phyloP scores from a whole-genome alignment of 1,140 invertebrate species.

The Meteorus sp. region DNA sequence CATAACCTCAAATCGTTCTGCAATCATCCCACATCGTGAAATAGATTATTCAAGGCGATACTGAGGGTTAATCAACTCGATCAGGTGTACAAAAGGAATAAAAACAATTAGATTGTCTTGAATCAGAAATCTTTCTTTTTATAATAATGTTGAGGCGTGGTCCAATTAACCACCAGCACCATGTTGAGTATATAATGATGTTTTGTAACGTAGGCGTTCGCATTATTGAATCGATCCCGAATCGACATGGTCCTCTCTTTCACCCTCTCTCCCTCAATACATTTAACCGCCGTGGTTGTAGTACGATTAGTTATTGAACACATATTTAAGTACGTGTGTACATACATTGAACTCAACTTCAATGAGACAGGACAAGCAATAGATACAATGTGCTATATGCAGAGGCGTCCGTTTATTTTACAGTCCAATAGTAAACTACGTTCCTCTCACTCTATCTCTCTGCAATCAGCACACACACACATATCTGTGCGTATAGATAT shows the following conservation, averaged over 20 bases:
- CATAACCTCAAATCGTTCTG: no score
- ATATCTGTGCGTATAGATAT: not conserved
- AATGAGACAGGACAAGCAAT: no score
- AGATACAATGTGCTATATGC: not conserved
- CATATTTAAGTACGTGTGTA: no score
- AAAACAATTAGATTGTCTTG: conserved; percentile 2
- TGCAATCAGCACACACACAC: conserved; percentile 1
- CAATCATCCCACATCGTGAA: no score
- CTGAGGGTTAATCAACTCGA: no score
- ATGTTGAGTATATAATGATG: not conserved
- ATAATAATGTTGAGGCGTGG: not conserved
- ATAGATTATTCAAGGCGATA: no score
- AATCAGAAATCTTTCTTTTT: no score
- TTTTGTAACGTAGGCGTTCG: conserved; percentile 3
- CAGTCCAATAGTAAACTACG: not conserved
- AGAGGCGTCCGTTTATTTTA: conserved; percentile 11
- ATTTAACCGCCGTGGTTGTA: not conserved
- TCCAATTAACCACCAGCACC: not conserved
- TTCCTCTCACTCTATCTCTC: not conserved
- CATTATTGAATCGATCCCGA: conserved; percentile 3
- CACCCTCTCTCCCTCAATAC: no score
- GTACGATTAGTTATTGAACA: no score
- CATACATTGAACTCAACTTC: not conserved
- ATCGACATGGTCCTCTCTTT: conserved; percentile 5
- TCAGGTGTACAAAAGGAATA: not conserved